These are phyloP conservation scores for Eupithecia pulchellata DNA, from an alignment of 2,888 invertebrate species.

Conservation along the genomic window DNA sequence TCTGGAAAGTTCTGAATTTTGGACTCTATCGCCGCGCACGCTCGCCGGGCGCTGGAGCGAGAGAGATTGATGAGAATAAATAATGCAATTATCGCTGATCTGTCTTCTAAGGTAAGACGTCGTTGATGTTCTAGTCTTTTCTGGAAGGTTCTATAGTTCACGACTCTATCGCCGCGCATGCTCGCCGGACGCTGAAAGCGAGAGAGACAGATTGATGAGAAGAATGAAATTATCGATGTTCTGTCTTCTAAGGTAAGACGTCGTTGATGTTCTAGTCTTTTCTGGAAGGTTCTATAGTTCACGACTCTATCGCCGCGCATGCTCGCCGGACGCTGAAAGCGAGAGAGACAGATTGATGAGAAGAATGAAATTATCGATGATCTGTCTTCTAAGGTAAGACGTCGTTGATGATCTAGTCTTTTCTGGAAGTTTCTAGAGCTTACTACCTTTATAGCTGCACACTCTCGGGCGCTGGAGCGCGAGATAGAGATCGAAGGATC, in stretches of 20 bases:
- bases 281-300: constrained; percentile 87
- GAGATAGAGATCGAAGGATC: too few species aligned
- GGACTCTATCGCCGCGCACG: constrained; percentile 91
- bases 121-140: not conserved
- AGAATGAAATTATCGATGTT: constrained; percentile 91
- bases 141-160: constrained; percentile 87
- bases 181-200: constrained; percentile 90
- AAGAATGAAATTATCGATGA: constrained; percentile 92
- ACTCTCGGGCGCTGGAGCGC: too few species aligned
- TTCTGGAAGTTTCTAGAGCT: not conserved
- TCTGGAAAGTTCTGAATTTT: constrained; percentile 88
- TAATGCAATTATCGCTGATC: constrained; percentile 91
- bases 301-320: constrained; percentile 91
- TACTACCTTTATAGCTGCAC: too few species aligned
- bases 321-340: constrained; percentile 89
- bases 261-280: not conserved
- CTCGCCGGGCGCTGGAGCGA: constrained; percentile 90
- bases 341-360: constrained; percentile 93
- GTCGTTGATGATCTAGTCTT: constrained; percentile 61
- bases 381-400: constrained; percentile 90
- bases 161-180: constrained; percentile 83
- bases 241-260: constrained; percentile 90
- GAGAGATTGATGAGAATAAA: constrained; percentile 93
- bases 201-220: constrained; percentile 92
- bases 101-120: constrained; percentile 89